Evolutionary conservation across 2,113 vertebrate species (phyloP).

Genomic region (Crotophaga sulcirostris): DNA sequence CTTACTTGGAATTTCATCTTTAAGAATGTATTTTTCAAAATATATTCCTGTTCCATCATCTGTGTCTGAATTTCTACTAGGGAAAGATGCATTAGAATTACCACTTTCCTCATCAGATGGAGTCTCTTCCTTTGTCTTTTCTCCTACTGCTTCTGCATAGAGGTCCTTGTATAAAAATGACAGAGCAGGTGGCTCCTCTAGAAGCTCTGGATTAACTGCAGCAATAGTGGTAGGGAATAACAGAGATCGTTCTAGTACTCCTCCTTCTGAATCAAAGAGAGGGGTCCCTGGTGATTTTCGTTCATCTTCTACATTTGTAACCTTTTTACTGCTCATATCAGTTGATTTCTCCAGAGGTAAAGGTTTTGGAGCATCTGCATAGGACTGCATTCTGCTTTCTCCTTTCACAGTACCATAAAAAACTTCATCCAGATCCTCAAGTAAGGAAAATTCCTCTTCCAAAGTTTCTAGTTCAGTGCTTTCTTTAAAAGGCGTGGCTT

Average conservation of each 20-base stretch:
- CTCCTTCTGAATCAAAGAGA: conserved; percentile 84
- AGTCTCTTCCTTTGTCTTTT: conserved; percentile 78
- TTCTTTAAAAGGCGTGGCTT: conserved; percentile 55
- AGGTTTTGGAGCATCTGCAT: conserved; percentile 13
- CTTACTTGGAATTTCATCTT: conserved; percentile 83
- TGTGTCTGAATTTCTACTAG: conserved; percentile 82
- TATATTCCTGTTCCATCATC: conserved; percentile 86
- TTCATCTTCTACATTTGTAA: conserved; percentile 35
- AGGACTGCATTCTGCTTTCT: conserved; percentile 15
- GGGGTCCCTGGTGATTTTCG: conserved; percentile 76
- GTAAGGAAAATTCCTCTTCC: conserved; percentile 82
- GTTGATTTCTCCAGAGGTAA: conserved; percentile 26
- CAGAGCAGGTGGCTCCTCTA: conserved; percentile 89
- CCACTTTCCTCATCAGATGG: conserved; percentile 84
- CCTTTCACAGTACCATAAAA: conserved; percentile 80
- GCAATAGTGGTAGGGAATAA: conserved; percentile 85
- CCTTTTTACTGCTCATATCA: conserved; percentile 30
- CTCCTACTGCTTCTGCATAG: conserved; percentile 85
- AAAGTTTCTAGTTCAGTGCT: conserved; percentile 67
- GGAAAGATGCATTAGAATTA: conserved; percentile 82
- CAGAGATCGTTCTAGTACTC: conserved; percentile 81
- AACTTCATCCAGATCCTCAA: conserved; percentile 84
- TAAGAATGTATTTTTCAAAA: conserved; percentile 92
- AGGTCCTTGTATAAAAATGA: conserved; percentile 92
- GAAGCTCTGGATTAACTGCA: conserved; percentile 83